Evolutionary conservation across 2,888 invertebrate species (phyloP), one percentile per base, ranked within the genome.

Genomic region (Lymantria monacha): DNA sequence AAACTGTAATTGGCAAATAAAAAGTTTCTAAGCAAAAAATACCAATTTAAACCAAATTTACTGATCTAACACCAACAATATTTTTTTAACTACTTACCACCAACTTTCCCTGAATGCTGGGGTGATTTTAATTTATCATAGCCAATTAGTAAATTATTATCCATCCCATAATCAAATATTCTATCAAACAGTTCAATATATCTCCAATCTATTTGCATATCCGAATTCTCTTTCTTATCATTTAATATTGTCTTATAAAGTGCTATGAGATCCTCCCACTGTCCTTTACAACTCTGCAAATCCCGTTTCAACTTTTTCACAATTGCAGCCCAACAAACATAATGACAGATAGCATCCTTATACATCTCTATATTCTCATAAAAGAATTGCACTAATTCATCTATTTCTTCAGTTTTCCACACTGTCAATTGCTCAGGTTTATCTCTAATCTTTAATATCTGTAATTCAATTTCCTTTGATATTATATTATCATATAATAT

Each of bases 101-200:
- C 73, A 62, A 82, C 49, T 70, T 74, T 81, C n/a, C 63, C 65
- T 1, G 62, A 45, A 0, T 71, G 58, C 15, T 63, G 50, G 48
- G 55, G 43, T 7, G 30, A 15, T 7, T 14, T 42, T 9, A 57
- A 33, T 41, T 72, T 78, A 38, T 82, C 77, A 63, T 83, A 83
- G 0, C 83, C 83, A 1, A 76, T 68, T 0, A 91, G 61, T 38
- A 89, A 67, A 30, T 75, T 76, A 0, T 67, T 69, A 49, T 89
- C 85, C 85, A 86, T 89, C 0, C 91, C 91, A 60, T 87, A 89
- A 55, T 89, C 87, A 69, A 89, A 90, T 55, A 91, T 85, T 43
- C 81, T 80, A 58, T 91, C 91, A 74, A 91, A 90, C 42, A 85
- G 53, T 10, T 91, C 88, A 42, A 88, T 89, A 51, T 90, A 91